Conservation (phyloP, 2,113 vertebrate genomes). For the Macroglossus sobrinus region DNA sequence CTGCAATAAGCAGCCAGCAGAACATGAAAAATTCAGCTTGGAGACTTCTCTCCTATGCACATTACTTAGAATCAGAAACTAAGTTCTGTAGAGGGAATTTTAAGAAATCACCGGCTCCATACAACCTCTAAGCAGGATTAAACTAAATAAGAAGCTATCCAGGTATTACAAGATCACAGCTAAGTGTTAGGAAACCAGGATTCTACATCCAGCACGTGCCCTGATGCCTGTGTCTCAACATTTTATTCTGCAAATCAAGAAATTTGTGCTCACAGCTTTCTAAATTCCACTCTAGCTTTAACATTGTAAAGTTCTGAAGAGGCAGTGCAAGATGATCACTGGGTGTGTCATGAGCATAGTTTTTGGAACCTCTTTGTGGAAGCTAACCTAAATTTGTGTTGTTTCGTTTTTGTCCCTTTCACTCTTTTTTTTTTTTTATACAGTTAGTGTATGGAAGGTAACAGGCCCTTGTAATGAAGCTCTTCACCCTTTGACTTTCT, state of each 20-base stretch:
- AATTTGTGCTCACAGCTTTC: neutral
- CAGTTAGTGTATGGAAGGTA: neutral
- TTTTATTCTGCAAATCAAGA: neutral
- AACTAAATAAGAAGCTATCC: neutral
- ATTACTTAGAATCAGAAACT: neutral
- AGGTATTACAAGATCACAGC: neutral
- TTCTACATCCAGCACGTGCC: neutral
- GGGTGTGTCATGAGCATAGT: rapidly evolving
- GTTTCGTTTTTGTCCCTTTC: neutral
- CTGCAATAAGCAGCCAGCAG: neutral
- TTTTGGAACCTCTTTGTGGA: neutral
- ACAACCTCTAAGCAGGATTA: neutral
- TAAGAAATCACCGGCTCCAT: neutral
- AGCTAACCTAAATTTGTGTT: neutral
- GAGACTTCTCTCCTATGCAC: neutral
- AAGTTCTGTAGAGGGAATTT: neutral
- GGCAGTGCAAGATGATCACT: neutral
- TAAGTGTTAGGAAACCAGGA: neutral
- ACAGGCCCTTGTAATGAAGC: neutral
- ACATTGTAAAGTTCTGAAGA: neutral
- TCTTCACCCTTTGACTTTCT: neutral
- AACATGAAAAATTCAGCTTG: neutral
- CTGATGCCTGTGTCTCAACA: neutral
- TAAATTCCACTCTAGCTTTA: too few relatives aligned
- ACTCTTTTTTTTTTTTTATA: neutral